These are phyloP conservation scores for Harmothoe impar DNA, from an alignment of 2,888 invertebrate species.

Conservation along the genomic window DNA sequence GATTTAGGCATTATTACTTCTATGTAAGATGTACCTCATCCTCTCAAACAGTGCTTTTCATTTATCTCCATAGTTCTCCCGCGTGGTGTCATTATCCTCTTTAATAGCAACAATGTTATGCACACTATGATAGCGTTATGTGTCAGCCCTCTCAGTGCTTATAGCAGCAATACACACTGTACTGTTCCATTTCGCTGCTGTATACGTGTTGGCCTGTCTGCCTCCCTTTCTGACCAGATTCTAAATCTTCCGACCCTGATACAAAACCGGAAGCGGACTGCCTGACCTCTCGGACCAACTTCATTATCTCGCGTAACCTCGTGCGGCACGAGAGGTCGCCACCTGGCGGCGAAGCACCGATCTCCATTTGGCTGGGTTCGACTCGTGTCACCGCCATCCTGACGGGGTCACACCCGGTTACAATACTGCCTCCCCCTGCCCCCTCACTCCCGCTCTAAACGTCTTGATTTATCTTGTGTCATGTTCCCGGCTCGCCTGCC, in stretches of 20 bases:
- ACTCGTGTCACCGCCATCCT: constrained; percentile 54
- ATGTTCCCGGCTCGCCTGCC: constrained; percentile 17
- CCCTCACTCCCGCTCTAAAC: constrained; percentile 16
- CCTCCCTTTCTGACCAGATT: too few relatives aligned
- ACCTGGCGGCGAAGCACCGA: constrained; percentile 26
- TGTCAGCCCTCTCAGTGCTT: too few relatives aligned
- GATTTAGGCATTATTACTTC: too few relatives aligned
- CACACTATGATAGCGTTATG: too few relatives aligned
- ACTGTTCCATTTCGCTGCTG: too few relatives aligned
- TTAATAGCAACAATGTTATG: too few relatives aligned
- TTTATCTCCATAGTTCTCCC: too few relatives aligned
- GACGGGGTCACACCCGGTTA: constrained; percentile 31
- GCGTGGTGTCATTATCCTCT: too few relatives aligned
- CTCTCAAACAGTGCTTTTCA: too few relatives aligned
- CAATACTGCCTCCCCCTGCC: background rate
- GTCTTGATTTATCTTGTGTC: constrained; percentile 61
- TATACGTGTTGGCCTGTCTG: too few relatives aligned
- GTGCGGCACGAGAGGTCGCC: background rate
- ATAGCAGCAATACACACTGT: too few relatives aligned
- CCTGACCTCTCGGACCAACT: constrained; percentile 58
- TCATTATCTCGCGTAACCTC: constrained; percentile 53
- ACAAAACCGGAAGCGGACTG: background rate
- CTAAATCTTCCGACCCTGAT: constrained; percentile 9
- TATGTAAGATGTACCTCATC: too few relatives aligned
- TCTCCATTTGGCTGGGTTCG: constrained; percentile 54